Conservation (phyloP, 2,888 invertebrate species). For the Pilophorus perplexus region DNA sequence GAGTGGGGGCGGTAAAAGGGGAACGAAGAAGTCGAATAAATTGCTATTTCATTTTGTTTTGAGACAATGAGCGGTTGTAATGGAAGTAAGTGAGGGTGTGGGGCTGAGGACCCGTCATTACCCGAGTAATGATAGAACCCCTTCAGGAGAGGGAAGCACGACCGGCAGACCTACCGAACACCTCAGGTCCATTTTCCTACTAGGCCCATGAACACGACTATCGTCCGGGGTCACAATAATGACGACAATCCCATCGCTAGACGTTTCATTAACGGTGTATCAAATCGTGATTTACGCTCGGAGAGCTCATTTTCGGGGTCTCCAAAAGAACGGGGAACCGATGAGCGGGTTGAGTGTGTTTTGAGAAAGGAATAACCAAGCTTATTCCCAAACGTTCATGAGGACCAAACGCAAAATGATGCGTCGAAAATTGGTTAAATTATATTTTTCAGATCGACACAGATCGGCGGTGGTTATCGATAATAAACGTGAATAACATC, state of each 20-base stretch:
- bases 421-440: too few relatives aligned
- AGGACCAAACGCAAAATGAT: too few relatives aligned
- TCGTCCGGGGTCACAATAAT: conserved; percentile 33
- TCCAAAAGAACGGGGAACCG: too few relatives aligned
- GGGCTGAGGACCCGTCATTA: conserved; percentile 26
- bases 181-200: too few relatives aligned
- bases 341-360: too few relatives aligned
- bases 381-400: too few relatives aligned
- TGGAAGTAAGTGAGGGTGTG: conserved; percentile 37
- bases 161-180: too few relatives aligned
- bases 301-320: conserved; percentile 38
- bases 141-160: conserved; percentile 29
- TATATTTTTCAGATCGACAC: too few relatives aligned
- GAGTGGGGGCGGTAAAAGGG: too few relatives aligned
- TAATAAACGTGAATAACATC: too few relatives aligned
- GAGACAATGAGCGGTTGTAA: conserved; percentile 42
- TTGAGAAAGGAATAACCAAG: too few relatives aligned
- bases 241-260: conserved; percentile 37
- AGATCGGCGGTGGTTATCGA: too few relatives aligned
- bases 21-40: conserved; percentile 37
- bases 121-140: conserved; percentile 37
- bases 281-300: conserved; percentile 40
- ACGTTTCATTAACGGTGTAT: conserved; percentile 41
- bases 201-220: conserved; percentile 6
- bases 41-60: conserved; percentile 43